Percentiles rank a stretch among this genome's conserved stretches.
Conservation (phyloP, 2,888 invertebrate genomes). For the Conistra vaccinii region DNA sequence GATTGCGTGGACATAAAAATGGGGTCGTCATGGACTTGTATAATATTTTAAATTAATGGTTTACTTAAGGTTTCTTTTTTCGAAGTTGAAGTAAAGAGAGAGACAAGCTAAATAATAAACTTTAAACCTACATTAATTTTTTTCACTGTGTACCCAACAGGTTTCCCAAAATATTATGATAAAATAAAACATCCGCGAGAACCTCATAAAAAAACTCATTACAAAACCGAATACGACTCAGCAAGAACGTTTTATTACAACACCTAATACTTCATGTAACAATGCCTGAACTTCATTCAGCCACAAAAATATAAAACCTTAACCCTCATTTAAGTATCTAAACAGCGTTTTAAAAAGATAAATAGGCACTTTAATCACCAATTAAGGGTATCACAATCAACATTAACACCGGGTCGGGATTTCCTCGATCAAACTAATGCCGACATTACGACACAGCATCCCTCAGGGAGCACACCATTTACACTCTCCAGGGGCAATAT, state of each 20-base stretch:
- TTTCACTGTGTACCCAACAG: background rate
- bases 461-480: constrained; percentile 65
- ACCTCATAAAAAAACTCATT: constrained; percentile 38
- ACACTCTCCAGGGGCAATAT: constrained; percentile 73
- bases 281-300: constrained; percentile 41
- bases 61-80: background rate
- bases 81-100: background rate
- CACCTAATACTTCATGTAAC: constrained; percentile 38
- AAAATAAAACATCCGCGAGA: constrained; percentile 24
- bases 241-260: constrained; percentile 23
- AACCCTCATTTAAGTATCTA: constrained; percentile 46
- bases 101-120: background rate
- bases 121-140: background rate
- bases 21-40: too few relatives aligned
- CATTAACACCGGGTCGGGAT: constrained; percentile 64
- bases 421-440: constrained; percentile 71
- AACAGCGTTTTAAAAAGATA: constrained; percentile 57
- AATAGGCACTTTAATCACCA: constrained; percentile 58
- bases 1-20: too few relatives aligned
- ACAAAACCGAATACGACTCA: constrained; percentile 31
- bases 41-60: background rate
- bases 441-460: constrained; percentile 64
- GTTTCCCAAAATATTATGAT: constrained; percentile 19
- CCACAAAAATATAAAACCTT: constrained; percentile 43
- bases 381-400: constrained; percentile 63